These are phyloP conservation scores for Drosophila mercatorum DNA, from an alignment of 2,888 invertebrate species.

Conservation along the genomic window DNA sequence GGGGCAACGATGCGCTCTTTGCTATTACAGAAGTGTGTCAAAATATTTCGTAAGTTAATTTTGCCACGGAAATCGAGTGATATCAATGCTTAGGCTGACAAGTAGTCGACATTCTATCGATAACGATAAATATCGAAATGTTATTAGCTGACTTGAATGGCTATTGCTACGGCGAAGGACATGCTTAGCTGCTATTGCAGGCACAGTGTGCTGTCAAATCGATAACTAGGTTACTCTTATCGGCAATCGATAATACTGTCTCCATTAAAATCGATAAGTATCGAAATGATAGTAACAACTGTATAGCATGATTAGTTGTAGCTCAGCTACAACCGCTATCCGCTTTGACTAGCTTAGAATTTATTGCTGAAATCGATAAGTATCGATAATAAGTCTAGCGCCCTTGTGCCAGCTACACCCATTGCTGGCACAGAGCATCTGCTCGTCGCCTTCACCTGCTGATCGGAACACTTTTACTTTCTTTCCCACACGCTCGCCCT, in stretches of 20 bases:
- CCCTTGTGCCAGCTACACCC: no score
- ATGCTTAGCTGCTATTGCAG: neutral
- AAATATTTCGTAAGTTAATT: neutral
- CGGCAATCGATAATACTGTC: neutral
- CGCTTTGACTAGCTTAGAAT: no score
- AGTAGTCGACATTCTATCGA: neutral
- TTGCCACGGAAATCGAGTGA: neutral
- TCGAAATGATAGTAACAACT: neutral
- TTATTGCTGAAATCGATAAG: no score
- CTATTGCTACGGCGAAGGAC: neutral
- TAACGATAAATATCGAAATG: constrained; percentile 3
- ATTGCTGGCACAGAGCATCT: neutral
- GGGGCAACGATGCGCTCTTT: neutral
- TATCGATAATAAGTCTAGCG: no score
- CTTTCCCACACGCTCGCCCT: constrained; percentile 2
- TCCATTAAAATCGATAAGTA: neutral
- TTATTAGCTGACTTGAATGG: neutral
- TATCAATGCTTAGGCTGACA: neutral
- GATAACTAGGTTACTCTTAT: neutral
- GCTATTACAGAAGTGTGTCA: neutral
- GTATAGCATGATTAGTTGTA: no score
- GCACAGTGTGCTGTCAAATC: neutral
- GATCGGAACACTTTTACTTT: constrained; percentile 1
- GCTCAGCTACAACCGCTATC: no score
- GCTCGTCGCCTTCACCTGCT: no score